Evolutionary conservation across 2,113 vertebrate species (phyloP), one percentile per base, ranked within the genome.

Genomic region (Cinclus cinclus): DNA sequence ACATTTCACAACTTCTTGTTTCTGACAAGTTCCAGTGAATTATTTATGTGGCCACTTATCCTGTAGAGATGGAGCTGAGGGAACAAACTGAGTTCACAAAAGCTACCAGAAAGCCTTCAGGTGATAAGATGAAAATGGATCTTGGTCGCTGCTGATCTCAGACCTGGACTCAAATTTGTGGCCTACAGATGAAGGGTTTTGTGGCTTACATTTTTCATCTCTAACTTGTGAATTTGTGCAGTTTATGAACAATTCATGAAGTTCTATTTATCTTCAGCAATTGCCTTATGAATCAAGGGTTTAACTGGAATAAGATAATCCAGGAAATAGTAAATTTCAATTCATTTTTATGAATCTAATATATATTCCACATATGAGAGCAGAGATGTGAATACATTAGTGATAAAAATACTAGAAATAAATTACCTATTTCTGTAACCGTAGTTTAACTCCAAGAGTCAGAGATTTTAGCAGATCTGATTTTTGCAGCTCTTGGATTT

Each of bases 221-320:
- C 37, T 42, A 94, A 73, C 86, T 89, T 35, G 33, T 7, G 92
- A 93, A 68, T 92, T 92, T 94, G 82, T 92, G 83, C 86, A 68
- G 65, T 95, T 96, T 63, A 95, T 95, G 92, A 94, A 96, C 80
- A 93, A 92, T 96, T 96, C 88, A 96, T 93, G 83, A 95, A 84
- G 90, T 90, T 95, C 76, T 94, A 87, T 90, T 95, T 96, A 89
- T 92, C 93, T 96, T 92, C 58, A 93, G 86, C 88, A 93, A 97
- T 89, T 95, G 90, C 94, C 33, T 94, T 94, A 84, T 69, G 93
- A 97, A 95, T 90, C 52, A 49, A 89, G 88, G 85, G 69, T 89
- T 96, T 96, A 93, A 82, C 85, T 90, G 92, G 83, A 95, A 94
- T 93, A 96, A 93, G 73, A 93, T 96, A 96, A 95, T 96, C 90